Conservation (phyloP, 2,113 vertebrate species). For the Colistium nudipinnis region DNA sequence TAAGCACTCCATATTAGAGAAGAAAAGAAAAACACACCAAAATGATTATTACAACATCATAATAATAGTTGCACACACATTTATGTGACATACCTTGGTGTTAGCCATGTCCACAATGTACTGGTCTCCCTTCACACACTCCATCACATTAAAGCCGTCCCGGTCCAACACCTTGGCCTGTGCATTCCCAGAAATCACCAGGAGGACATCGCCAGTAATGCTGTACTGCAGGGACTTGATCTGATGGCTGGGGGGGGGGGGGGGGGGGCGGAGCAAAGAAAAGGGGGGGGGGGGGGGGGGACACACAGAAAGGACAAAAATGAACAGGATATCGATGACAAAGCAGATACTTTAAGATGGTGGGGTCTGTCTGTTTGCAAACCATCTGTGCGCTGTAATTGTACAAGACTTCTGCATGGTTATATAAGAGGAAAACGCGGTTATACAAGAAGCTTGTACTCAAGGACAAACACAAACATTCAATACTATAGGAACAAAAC, state of each 20-base stretch:
- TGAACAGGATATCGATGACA: background rate
- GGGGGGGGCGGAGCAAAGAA: too few relatives aligned
- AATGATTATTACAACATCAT: too few relatives aligned
- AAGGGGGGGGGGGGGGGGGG: too few relatives aligned
- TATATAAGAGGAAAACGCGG: conserved; percentile 2
- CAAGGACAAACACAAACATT: conserved; percentile 30
- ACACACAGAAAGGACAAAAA: conserved; percentile 11
- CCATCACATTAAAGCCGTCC: conserved; percentile 97
- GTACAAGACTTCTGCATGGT: conserved; percentile 9
- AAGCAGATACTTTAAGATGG: background rate
- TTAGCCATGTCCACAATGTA: conserved; percentile 99
- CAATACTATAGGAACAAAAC: conserved; percentile 40
- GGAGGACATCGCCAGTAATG: conserved; percentile 93
- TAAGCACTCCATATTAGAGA: too few relatives aligned
- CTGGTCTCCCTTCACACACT: conserved; percentile 96
- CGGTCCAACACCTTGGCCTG: conserved; percentile 98
- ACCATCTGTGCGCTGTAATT: conserved; percentile 30
- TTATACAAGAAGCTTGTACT: conserved; percentile 22
- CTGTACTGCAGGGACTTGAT: conserved; percentile 95
- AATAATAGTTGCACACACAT: background rate
- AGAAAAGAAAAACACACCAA: too few relatives aligned
- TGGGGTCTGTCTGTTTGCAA: conserved; percentile 7
- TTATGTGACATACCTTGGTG: conserved; percentile 87
- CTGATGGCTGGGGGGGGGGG: conserved; percentile 93
- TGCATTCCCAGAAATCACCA: conserved; percentile 94